Base-by-base conservation (phyloP, 2,888 invertebrate species). In the Micropterix aruncella region DNA sequence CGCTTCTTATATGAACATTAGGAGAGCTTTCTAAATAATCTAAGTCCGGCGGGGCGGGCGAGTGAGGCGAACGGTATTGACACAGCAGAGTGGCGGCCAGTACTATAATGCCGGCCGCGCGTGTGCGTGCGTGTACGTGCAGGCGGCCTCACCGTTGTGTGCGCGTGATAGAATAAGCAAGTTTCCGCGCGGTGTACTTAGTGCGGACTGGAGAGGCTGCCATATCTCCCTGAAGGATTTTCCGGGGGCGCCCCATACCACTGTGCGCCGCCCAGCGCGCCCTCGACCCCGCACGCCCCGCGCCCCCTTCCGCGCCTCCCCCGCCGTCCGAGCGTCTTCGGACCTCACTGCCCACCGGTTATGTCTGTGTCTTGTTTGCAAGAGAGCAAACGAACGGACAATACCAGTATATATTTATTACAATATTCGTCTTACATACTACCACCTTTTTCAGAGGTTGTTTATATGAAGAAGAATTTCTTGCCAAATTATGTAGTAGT, bases 11-110 rank as follows among this genome's bases (percentile, higher is more conserved):
- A 71, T 71, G 71, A 70, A 66, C 69, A 66, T 70, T 70, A 71
- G 69, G 70, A 71, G 71, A 71, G 71, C 71, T 71, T 71, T 71
- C 70, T 71, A 71, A 71, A 71, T 71, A 71, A 71, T 70, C 71
- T 70, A 69, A 71, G 71, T 71, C 71, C 70, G 66, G 68, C 59
- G 7, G 12, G n/a, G n/a, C n/a, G 27, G 12, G 27, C 63, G 68
- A 67, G 67, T 68, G 68, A 70, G 69, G 67, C 64, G 70, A 70
- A 70, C 70, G 70, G 70, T 71, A 71, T 71, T 71, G 70, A 71
- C 71, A 71, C 58, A 71, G 71, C 66, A 63, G 66, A 69, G 67
- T 71, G 70, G 70, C 68, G 68, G 66, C 67, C 67, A 67, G 69
- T 66, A 48, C 52, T 69, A 69, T 71, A 70, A 70, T 68, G 60